Evolutionary conservation across 2,888 invertebrate species (phyloP).

Genomic region (Phrixothrix hirtus): DNA sequence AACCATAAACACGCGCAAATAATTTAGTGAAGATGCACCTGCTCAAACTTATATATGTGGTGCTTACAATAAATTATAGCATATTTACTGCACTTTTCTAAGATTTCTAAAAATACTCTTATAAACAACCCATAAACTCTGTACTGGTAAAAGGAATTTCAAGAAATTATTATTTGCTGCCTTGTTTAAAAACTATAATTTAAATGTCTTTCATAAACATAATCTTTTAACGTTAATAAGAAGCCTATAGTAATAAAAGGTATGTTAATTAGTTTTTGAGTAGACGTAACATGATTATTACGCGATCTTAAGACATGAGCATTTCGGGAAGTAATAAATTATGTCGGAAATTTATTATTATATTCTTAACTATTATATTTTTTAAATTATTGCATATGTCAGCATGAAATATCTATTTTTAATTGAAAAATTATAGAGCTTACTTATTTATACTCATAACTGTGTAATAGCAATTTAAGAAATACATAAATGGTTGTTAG

Average conservation of each 20-base stretch:
- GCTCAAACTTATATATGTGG: constrained; percentile 7
- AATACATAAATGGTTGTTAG: too few species aligned
- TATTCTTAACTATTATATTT: neutral
- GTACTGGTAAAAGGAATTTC: neutral
- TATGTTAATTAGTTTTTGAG: constrained; percentile 31
- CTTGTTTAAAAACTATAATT: constrained; percentile 1
- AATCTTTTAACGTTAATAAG: neutral
- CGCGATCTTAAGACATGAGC: neutral
- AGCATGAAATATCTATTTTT: neutral
- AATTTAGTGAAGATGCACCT: constrained; percentile 34
- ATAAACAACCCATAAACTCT: too few species aligned
- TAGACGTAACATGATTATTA: constrained; percentile 15
- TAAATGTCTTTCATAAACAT: neutral
- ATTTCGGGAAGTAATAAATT: constrained; percentile 3
- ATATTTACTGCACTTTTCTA: neutral
- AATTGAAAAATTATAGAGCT: neutral
- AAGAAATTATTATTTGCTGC: neutral
- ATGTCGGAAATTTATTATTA: constrained; percentile 3
- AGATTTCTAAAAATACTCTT: constrained; percentile 5
- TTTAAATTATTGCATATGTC: neutral
- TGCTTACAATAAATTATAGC: constrained; percentile 6
- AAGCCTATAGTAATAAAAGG: constrained; percentile 29
- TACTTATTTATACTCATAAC: neutral
- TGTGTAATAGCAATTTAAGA: too few species aligned
- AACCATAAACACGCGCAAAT: constrained; percentile 40